Base-by-base conservation (phyloP, 2,888 invertebrate genomes). In the Lochmaea crataegi region DNA sequence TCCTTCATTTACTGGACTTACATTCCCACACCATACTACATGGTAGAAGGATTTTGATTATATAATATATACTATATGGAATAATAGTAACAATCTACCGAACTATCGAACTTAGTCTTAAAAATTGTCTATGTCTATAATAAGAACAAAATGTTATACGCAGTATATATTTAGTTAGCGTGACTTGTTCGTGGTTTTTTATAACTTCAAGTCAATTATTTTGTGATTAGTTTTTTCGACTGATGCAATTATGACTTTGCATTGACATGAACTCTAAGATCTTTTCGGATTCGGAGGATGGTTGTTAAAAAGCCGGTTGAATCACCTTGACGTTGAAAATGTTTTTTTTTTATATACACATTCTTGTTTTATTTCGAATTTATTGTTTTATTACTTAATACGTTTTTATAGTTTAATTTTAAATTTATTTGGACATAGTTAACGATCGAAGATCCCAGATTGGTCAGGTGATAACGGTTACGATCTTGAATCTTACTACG, bases 181-280 rank as follows among this genome's bases (percentile, higher is more conserved):
- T 69, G 69, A 69, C 63, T 63, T 38, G 64, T 53, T 69, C 42
- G 64, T 64, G 41, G 53, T 53, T 69, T 69, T 69, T 69, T 69
- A 64, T 69, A 64, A 63, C 63, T 51, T 38, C 69, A 22, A 64
- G 69, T 64, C 69, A 69, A 69, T 69, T 69, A 69, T 69, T 69
- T 69, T 69, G 69, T 64, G 53, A 69, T 69, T 69, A 69, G 69
- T 69, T 69, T 64, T 67, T 69, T 69, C 63, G 41, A 64, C 41
- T 69, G 56, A 56, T 56, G 69, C 61, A 61, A 68, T 68, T 68
- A 68, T 68, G 60, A 68, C 53, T 69, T 69, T 69, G 69, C 69
- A 69, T 69, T 69, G 69, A 69, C 69, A 69, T 64, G 69, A 69
- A 56, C 69, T 69, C 63, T 42, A 16, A 60, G 16, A 48, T 48